Conservation (phyloP, 1,140 invertebrate species). For the Chionoecetes opilio region DNA sequence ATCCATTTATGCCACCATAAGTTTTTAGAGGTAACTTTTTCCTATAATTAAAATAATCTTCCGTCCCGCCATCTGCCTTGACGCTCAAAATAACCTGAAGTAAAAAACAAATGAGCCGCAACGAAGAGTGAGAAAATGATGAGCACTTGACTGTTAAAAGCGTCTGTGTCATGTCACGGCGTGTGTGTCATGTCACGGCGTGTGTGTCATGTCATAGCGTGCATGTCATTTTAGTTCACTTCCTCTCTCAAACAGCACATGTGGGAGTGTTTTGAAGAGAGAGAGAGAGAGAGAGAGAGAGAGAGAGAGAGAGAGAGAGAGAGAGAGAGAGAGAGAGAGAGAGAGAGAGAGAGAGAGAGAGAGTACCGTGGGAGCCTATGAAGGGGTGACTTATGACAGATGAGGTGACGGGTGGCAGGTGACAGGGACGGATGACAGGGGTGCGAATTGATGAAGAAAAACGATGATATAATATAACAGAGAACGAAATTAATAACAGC, state of each 20-base stretch:
- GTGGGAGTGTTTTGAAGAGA: not conserved
- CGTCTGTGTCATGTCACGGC: not conserved
- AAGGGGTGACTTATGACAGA: not conserved
- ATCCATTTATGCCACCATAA: too few relatives aligned
- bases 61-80: not conserved
- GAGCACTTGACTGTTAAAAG: not conserved
- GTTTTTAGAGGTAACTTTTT: too few relatives aligned
- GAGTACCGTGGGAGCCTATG: not conserved
- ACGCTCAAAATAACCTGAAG: not conserved
- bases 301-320: conserved; percentile 23
- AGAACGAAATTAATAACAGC: not conserved
- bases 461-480: not conserved
- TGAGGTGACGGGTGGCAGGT: not conserved
- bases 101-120: not conserved
- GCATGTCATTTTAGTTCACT: not conserved
- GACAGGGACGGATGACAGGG: not conserved
- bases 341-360: not conserved
- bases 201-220: not conserved
- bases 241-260: not conserved
- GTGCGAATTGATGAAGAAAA: not conserved
- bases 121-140: not conserved
- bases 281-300: conserved; percentile 20
- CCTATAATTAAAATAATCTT: too few relatives aligned
- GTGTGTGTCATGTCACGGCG: not conserved
- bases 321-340: conserved; percentile 19